phyloP scores from a whole-genome alignment of 2,113 vertebrate genomes.

The Sander lucioperca region DNA sequence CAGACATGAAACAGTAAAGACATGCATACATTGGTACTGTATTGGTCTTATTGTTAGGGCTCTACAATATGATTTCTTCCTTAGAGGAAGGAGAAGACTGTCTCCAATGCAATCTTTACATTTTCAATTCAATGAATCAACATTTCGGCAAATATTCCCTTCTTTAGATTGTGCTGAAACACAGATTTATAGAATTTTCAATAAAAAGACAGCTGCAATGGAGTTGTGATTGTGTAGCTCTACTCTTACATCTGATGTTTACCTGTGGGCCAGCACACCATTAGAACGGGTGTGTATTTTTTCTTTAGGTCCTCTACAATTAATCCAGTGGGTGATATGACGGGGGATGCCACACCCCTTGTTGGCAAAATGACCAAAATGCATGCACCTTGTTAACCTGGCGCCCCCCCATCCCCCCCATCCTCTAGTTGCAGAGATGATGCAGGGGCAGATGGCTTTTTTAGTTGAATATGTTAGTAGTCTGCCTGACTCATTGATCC shows the following conservation, averaged over 20 bases:
- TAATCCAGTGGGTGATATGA: too few relatives aligned
- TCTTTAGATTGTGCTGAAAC: not conserved
- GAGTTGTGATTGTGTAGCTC: not conserved
- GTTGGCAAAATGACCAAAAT: too few relatives aligned
- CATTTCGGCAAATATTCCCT: conserved; percentile 11
- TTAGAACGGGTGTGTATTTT: not conserved
- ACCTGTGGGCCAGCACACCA: not conserved
- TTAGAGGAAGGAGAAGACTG: not conserved
- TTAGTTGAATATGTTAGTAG: too few relatives aligned
- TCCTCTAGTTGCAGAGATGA: too few relatives aligned
- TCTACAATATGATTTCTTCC: not conserved
- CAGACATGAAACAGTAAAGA: conserved; percentile 4
- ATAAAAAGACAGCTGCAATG: conserved; percentile 1
- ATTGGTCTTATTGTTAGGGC: conserved; percentile 1
- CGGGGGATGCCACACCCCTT: too few relatives aligned
- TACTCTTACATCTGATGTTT: conserved; percentile 6
- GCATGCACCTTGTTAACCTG: too few relatives aligned
- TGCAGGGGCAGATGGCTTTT: too few relatives aligned
- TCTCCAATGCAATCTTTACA: not conserved
- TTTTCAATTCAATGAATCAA: conserved; percentile 8
- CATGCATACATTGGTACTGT: not conserved
- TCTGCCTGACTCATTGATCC: too few relatives aligned
- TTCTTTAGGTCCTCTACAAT: not conserved
- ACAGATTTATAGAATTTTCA: not conserved
- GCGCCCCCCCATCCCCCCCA: rapidly evolving